A percentile compares a stretch with the other conserved stretches of the same genome.
These are phyloP conservation scores for Sebastes matsubarae DNA, from an alignment of 2,797 vertebrate species.

Conservation along the genomic window DNA sequence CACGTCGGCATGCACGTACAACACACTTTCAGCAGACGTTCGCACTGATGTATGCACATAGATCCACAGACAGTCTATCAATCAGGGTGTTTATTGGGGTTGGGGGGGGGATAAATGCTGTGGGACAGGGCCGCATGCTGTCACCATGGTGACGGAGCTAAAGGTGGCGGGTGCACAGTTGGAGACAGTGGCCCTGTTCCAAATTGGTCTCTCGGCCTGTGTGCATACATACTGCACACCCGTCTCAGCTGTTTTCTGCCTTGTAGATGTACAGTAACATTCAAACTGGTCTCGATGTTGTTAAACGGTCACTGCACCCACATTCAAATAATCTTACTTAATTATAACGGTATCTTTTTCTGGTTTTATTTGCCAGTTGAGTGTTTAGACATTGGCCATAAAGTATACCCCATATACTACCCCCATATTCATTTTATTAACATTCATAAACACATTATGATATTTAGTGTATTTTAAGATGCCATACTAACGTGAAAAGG, in stretches of 20 bases:
- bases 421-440: background rate
- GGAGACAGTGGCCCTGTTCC: slow-evolving; percentile 62
- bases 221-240: slow-evolving; percentile 7
- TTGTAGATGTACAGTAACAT: slow-evolving; percentile 10
- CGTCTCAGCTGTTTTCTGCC: slow-evolving; percentile 41
- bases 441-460: background rate
- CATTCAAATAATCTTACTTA: background rate
- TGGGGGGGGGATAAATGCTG: slow-evolving; percentile 32
- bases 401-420: background rate
- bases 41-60: slow-evolving; percentile 33
- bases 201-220: slow-evolving; percentile 52
- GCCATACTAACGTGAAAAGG: background rate
- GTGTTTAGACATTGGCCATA: background rate
- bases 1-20: slow-evolving; percentile 32
- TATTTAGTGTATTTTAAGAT: background rate
- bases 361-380: background rate
- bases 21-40: slow-evolving; percentile 40
- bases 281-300: background rate
- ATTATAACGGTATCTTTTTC: background rate
- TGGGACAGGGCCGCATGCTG: slow-evolving; percentile 46
- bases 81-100: slow-evolving; percentile 65
- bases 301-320: background rate
- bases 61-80: slow-evolving; percentile 69
- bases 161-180: slow-evolving; percentile 63
- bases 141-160: slow-evolving; percentile 60